Evolutionary conservation across 2,888 invertebrate genomes (phyloP).

Genomic region (Hedychridium roseum): DNA sequence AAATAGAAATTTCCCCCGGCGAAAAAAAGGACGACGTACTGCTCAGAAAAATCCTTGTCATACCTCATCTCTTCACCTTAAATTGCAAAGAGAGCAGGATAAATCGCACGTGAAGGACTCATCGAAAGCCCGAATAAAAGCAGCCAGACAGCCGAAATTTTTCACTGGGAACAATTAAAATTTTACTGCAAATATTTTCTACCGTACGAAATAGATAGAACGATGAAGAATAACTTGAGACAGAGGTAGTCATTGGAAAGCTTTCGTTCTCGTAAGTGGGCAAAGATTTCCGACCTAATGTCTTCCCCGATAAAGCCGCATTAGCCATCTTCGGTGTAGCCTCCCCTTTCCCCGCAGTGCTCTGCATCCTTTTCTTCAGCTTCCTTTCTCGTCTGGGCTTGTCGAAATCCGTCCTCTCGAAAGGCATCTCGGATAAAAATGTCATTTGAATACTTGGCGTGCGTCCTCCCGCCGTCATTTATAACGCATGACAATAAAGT

Average conservation of each 20-base stretch:
- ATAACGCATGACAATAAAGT: constrained; percentile 63
- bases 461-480: constrained; percentile 55
- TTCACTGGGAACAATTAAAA: no score
- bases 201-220: no score
- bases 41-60: constrained; percentile 13
- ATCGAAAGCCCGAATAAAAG: no score
- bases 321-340: no score
- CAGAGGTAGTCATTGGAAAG: no score
- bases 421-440: constrained; percentile 58
- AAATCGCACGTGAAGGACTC: no score
- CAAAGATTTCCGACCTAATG: constrained; percentile 42
- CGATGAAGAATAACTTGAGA: no score
- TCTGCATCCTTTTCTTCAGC: constrained; percentile 10
- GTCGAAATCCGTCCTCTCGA: constrained; percentile 52
- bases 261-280: no score
- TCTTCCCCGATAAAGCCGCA: constrained; percentile 52
- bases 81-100: no score
- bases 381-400: constrained; percentile 24
- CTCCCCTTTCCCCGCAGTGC: constrained; percentile 25
- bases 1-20: constrained; percentile 16
- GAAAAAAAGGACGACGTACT: constrained; percentile 4
- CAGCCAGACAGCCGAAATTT: no score
- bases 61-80: constrained; percentile 4
- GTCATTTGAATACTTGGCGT: constrained; percentile 60
- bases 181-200: no score